Percentiles rank a stretch among this genome's conserved stretches.
Evolutionary conservation across 2,113 vertebrate genomes (phyloP).

Genomic region (Myanophis thanlyinensis): DNA sequence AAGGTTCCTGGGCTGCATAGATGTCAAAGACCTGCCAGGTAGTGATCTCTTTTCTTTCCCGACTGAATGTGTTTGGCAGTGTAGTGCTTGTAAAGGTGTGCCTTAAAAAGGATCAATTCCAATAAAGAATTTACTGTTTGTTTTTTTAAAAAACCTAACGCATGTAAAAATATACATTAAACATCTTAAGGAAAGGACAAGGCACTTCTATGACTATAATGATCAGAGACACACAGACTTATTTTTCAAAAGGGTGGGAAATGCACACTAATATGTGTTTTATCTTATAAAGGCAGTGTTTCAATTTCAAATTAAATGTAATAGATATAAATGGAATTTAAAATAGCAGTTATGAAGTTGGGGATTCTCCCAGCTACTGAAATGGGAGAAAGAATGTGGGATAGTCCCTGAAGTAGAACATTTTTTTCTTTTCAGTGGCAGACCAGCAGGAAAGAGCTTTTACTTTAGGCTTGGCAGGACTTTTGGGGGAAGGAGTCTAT

Average conservation of each 20-base stretch:
- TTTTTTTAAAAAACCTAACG: not conserved
- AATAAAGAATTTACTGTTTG: no score
- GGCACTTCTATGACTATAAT: not conserved
- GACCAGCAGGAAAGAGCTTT: constrained; percentile 98
- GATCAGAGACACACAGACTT: not conserved
- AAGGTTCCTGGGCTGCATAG: constrained; percentile 92
- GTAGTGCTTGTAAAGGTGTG: not conserved
- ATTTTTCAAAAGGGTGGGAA: not conserved
- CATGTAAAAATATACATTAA: not conserved
- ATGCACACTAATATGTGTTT: not conserved
- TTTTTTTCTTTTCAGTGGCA: constrained; percentile 72
- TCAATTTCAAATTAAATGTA: not conserved
- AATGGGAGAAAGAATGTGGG: not conserved
- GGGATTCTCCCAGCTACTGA: not conserved
- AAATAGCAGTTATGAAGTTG: not conserved
- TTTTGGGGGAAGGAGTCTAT: constrained; percentile 95
- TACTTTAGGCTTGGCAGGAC: constrained; percentile 90
- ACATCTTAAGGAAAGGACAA: not conserved
- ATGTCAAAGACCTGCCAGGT: constrained; percentile 92
- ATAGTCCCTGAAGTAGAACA: not conserved
- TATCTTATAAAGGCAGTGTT: not conserved
- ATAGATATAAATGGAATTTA: not conserved
- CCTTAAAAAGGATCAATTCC: not conserved
- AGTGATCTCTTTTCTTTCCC: not conserved
- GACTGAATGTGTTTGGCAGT: not conserved